phyloP scores from a whole-genome alignment of 2,797 vertebrate species.

The Aselliscus stoliczkanus region DNA sequence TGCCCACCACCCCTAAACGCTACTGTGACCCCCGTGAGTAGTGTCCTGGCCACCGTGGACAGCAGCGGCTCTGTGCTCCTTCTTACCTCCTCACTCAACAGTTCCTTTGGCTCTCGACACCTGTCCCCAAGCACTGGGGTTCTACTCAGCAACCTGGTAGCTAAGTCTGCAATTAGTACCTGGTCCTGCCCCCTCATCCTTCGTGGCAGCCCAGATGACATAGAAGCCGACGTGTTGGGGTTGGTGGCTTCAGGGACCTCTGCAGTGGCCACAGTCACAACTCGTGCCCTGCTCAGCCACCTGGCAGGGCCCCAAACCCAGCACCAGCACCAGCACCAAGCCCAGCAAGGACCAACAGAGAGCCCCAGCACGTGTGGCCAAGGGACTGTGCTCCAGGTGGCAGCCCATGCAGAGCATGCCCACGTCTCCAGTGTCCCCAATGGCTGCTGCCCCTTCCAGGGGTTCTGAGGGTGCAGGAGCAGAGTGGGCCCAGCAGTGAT shows the following conservation, averaged over 20 bases:
- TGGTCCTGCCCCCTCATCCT: constrained; percentile 79
- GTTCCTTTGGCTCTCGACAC: constrained; percentile 78
- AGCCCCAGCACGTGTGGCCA: constrained; percentile 16
- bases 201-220: constrained; percentile 18
- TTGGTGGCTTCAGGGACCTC: constrained; percentile 74
- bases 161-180: neutral
- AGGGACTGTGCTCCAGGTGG: constrained; percentile 61
- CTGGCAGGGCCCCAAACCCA: constrained; percentile 58
- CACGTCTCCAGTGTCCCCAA: constrained; percentile 70
- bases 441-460: constrained; percentile 65
- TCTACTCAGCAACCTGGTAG: constrained; percentile 75
- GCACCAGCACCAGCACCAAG: constrained; percentile 43
- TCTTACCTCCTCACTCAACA: constrained; percentile 78
- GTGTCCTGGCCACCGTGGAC: constrained; percentile 76
- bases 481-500: neutral
- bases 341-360: neutral
- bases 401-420: constrained; percentile 71
- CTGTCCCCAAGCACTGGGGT: constrained; percentile 77
- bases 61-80: constrained; percentile 75
- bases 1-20: neutral
- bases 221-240: constrained; percentile 54
- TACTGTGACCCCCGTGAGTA: constrained; percentile 31
- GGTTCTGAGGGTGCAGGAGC: constrained; percentile 64
- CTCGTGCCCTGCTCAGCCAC: constrained; percentile 67
- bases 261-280: constrained; percentile 54